Percentiles rank a stretch among this genome's conserved stretches.
These are phyloP conservation scores for Phthorimaea operculella DNA, from an alignment of 1,140 invertebrate species.

Conservation along the genomic window DNA sequence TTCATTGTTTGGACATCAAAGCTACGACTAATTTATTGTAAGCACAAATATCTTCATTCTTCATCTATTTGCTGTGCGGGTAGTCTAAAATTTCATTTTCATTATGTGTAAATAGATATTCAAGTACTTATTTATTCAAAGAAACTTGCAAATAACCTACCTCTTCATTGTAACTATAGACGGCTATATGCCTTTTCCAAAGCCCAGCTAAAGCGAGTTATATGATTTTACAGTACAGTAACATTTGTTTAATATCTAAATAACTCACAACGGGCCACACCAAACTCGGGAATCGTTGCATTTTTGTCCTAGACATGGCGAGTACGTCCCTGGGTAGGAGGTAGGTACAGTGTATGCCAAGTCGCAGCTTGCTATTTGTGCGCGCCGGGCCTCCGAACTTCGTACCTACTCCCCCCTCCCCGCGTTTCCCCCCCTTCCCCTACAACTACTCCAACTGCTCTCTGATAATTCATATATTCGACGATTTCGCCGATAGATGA, in stretches of 20 bases:
- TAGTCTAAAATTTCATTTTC: no score
- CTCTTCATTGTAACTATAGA: no score
- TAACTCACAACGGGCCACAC: no score
- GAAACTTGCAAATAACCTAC: no score
- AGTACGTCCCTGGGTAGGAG: conserved; percentile 42
- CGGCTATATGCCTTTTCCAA: no score
- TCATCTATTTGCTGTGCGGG: no score
- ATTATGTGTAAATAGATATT: no score
- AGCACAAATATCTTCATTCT: no score
- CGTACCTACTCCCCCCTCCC: conserved; percentile 25
- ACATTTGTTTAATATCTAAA: no score
- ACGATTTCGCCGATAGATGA: conserved; percentile 22
- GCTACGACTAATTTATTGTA: not conserved
- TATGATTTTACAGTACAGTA: no score
- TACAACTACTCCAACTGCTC: conserved; percentile 26
- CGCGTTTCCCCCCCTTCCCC: conserved; percentile 11
- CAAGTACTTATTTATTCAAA: no score
- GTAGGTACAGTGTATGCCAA: conserved; percentile 52
- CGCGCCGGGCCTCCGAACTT: conserved; percentile 47
- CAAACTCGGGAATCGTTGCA: not conserved
- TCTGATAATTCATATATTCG: conserved; percentile 40
- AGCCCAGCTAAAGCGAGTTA: no score
- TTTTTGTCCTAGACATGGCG: conserved; percentile 1
- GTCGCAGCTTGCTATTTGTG: conserved; percentile 58
- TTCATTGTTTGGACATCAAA: conserved; percentile 3